A percentile compares a stretch with the other conserved stretches of the same genome.
These are phyloP conservation scores for Pterobdella sp. DNA, from an alignment of 2,888 invertebrate species.

Conservation along the genomic window DNA sequence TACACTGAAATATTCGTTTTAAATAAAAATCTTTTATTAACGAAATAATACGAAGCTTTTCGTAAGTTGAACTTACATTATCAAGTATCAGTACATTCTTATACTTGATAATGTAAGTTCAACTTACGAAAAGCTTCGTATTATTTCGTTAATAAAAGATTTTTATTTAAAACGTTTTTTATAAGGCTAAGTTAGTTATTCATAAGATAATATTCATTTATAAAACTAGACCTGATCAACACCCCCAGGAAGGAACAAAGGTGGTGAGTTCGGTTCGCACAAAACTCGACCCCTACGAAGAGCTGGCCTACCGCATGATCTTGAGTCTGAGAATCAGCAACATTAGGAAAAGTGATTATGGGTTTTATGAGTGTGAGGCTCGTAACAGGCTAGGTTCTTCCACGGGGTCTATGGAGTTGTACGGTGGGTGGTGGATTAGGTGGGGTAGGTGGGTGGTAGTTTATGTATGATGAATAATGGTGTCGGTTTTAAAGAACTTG, in stretches of 20 bases:
- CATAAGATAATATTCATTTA: too few species aligned
- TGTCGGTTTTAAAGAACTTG: neutral
- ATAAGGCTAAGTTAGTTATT: too few species aligned
- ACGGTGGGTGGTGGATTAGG: constrained; percentile 16
- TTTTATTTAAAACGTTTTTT: too few species aligned
- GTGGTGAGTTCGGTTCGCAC: neutral
- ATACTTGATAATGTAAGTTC: too few species aligned
- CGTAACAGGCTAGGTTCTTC: constrained; percentile 26
- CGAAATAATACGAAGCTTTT: too few species aligned
- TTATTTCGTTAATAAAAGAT: too few species aligned
- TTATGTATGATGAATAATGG: neutral
- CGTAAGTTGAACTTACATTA: too few species aligned
- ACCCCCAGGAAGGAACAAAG: constrained; percentile 13
- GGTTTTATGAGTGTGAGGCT: constrained; percentile 29
- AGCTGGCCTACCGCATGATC: constrained; percentile 16
- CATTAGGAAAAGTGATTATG: constrained; percentile 25
- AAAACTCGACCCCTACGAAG: constrained; percentile 15
- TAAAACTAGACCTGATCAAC: too few species aligned
- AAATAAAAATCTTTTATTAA: too few species aligned
- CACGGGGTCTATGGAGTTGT: constrained; percentile 27
- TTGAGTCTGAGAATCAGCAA: constrained; percentile 29
- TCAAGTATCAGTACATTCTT: too few species aligned
- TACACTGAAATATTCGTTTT: too few species aligned
- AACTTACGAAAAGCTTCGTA: too few species aligned
- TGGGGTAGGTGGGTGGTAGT: neutral